Base-by-base conservation (phyloP, 1,140 invertebrate species). In the Brachionus asplanchnoidis region DNA sequence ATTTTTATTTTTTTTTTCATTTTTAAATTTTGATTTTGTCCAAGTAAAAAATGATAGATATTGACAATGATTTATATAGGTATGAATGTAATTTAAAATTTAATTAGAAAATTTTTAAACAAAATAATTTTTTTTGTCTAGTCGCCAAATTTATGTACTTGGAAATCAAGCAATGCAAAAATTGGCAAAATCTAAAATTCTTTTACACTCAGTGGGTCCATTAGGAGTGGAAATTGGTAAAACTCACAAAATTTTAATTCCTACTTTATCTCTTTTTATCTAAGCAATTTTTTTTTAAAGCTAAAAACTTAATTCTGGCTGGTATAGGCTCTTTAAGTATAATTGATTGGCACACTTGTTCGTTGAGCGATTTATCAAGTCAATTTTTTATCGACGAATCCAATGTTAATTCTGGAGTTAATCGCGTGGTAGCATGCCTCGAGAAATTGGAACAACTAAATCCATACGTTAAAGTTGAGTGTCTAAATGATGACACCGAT, bases 161-260 rank as follows among this genome's bases (percentile, higher is more conserved):
- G 89, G 89, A 46, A 89, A 90, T 84, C 87, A 85, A 85, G 89
- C 89, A 9, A 90, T 90, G 89, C 86, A 88, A 85, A 86, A 87
- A 28, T 88, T 90, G 88, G 88, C 89, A 9, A 86, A 87, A 44
- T 87, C 89, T 3, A 87, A 87, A 60, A 87, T 90, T 11, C 85
- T 90, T 8, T 56, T 90, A 11, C 87, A 87, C 86, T 88, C 89
- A n/a, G 50, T 89, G 60, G 89, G 89, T 70, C 89, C 89, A 70
- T 86, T 90, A 65, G 89, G 89, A 60, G 86, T 90, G 84, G 89
- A 90, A 86, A 90, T 90, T 78, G 89, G 89, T 89, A 86, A 84
- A 14, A 46, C 3, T 46, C 14, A 46, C 3, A 46, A 4, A 46
- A 86, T 44, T 42, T 70, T 17, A 12, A 20, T 46, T 17, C n/a